Base-by-base conservation (phyloP, 1,140 invertebrate species). In the Stenopsyche tienmushanensis region DNA sequence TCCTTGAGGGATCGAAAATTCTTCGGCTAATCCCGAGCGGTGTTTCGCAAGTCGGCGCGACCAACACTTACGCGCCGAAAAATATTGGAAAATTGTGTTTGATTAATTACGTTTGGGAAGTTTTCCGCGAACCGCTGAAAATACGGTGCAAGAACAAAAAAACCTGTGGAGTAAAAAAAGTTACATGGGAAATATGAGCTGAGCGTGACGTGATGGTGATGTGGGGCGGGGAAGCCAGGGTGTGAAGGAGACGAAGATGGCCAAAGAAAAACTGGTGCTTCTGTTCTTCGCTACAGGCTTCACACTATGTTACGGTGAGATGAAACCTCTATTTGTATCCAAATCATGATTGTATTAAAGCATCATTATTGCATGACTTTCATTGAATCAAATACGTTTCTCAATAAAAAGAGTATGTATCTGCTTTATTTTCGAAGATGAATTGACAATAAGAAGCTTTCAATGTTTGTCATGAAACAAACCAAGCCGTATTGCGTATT, bases 41-140 rank as follows among this genome's bases (percentile, higher is more conserved):
- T n/a, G n/a, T 54, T 68, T 55, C 21, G 52, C 53, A 15, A 26
- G 49, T 24, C 53, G 44, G 44, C n/a, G n/a, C n/a, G n/a, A n/a
- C n/a, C n/a, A n/a, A n/a, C 42, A 42, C 53, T 64, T 42, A 57
- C 47, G 26, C 41, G 47, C 60, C 7, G 57, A 62, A 69, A 63
- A 44, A 64, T 65, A 64, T 69, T 69, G 66, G 65, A 65, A 69
- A 65, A 65, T 65, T 69, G 62, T 60, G 66, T 69, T 64, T 64
- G 66, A 69, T 69, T 69, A 69, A 69, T 69, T 49, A 57, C 49
- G 50, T 69, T 58, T 9, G 34, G 24, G 54, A 69, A 64, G 55
- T 69, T 69, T 64, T 10, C 59, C 18, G 41, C n/a, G 52, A 52
- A 34, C 25, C 21, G 15, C 3, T 52, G 5, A 3, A 18, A 54